Evolutionary conservation across 1,140 invertebrate species (phyloP).

Genomic region (Formica exsecta): DNA sequence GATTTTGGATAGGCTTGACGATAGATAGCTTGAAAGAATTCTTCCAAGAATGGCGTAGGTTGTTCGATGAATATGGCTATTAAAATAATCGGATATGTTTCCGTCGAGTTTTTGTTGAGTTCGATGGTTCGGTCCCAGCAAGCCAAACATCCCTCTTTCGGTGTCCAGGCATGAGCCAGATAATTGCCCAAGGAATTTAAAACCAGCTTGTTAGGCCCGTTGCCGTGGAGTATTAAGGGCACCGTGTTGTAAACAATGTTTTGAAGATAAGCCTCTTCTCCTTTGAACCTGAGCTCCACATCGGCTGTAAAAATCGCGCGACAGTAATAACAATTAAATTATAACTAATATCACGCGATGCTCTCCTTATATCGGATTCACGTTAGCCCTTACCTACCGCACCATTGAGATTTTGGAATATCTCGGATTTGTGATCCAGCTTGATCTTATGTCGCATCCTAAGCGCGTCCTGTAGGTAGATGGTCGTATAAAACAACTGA

Average conservation of each 20-base stretch:
- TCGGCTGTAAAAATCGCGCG: constrained; percentile 89
- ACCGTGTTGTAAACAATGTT: constrained; percentile 93
- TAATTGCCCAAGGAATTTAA: constrained; percentile 97
- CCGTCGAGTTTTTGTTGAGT: constrained; percentile 80
- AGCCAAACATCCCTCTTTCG: constrained; percentile 91
- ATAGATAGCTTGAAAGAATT: constrained; percentile 93
- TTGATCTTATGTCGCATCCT: constrained; percentile 92
- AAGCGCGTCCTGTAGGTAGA: constrained; percentile 92
- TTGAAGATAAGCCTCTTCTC: constrained; percentile 89
- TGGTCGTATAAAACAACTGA: constrained; percentile 97
- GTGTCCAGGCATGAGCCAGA: constrained; percentile 94
- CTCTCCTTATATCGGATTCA: background rate
- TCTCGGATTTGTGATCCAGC: constrained; percentile 94
- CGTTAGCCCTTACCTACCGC: constrained; percentile 90
- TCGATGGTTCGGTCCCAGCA: constrained; percentile 90
- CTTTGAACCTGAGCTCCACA: constrained; percentile 91
- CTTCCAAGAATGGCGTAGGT: constrained; percentile 96
- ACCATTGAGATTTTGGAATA: constrained; percentile 98
- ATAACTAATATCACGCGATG: background rate
- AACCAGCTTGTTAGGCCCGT: constrained; percentile 94
- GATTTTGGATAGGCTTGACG: constrained; percentile 95
- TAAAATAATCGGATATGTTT: constrained; percentile 89
- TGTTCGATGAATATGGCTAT: constrained; percentile 94
- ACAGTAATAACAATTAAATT: background rate
- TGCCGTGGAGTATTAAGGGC: constrained; percentile 97